Base-by-base conservation (phyloP, 1,140 invertebrate genomes). In the Periplaneta americana region DNA sequence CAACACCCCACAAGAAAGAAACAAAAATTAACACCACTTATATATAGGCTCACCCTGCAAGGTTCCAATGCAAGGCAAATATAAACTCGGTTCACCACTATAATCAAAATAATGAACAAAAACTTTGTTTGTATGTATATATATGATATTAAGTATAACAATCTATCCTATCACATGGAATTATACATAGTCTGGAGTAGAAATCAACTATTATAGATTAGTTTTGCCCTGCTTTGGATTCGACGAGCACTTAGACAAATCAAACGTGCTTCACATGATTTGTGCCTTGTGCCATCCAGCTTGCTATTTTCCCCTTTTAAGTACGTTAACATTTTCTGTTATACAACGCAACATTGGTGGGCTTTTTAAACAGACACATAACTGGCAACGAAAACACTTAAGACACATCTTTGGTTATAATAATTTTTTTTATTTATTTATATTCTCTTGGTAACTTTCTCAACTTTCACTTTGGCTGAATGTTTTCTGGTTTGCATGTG, bases 331-430 rank as follows among this genome's bases (percentile, higher is more conserved):
- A 79, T 74, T 80, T 57, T 35, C 32, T 13, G 48, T 66, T 66
- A 57, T 57, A 66, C 39, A 80, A 80, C 32, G 48, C 34, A 74
- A 80, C 36, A 48, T 8, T 79, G 36, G 75, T 31, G 75, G 75
- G 34, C 75, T 76, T 35, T 78, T 78, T 35, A 31, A 31, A 78
- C 76, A 80, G 37, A 37, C 39, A 57, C 34, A 22, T 34, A 31
- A 80, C 34, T 37, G 36, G 31, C 39, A 80, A 80, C 79, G 18
- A 22, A 80, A 80, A 80, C 79, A 80, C 66, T 80, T 80, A 80
- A 80, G 79, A 80, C 79, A 80, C 79, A 80, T 80, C 79, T 80
- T 80, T 80, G 79, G 79, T 74, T 80, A 80, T 36, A 78, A 36
- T 78, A 78, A 31, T 78, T 36, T 36, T 36, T 39, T 75, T 31